Evolutionary conservation across 1,140 invertebrate species (phyloP), one percentile per base, ranked within the genome.

Genomic region (Druon quercuslanigerum): DNA sequence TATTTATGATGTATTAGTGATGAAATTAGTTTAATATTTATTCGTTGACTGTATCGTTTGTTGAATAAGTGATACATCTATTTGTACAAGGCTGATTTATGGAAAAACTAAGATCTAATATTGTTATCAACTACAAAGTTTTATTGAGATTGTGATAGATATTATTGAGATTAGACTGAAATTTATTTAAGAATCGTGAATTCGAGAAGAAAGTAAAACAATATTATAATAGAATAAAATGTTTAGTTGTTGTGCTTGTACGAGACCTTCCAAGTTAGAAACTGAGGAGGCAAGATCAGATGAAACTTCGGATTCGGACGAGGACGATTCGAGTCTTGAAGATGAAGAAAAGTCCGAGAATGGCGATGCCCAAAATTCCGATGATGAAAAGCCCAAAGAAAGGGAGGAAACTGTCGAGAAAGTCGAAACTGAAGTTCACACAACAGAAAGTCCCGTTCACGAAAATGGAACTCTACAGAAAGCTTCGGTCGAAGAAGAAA

Each of bases 341-440:
- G 60, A 66, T 40, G 60, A 75, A n/a, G 50, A 75, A 50, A 70
- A 52, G 57, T 56, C 51, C 33, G 52, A 74, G 2, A 60, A 74
- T 8, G 33, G 40, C 9, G 60, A 66, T n/a, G 25, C 40, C 11
- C 40, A 66, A 40, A 66, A 33, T 66, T 66, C 60, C 12, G 60
- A 66, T 8, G 60, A 66, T n/a, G 60, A 66, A 16, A 66, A 8
- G 14, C 40, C 60, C 16, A 25, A 60, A 16, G 57, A 60, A 60
- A 40, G 40, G 40, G 40, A 11, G 40, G 40, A 7, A 46, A 46
- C 7, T 46, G 8, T 9, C 13, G 25, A 66, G 13, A 20, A 66
- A 33, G 25, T 14, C 25, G 14, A 40, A 46, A 46, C 40, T 46
- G 8, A 46, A 66, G 13, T 66, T 16, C 25, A 66, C 14, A 46